Base-by-base conservation (phyloP, 2,888 invertebrate genomes). In the Diadromus collaris region DNA sequence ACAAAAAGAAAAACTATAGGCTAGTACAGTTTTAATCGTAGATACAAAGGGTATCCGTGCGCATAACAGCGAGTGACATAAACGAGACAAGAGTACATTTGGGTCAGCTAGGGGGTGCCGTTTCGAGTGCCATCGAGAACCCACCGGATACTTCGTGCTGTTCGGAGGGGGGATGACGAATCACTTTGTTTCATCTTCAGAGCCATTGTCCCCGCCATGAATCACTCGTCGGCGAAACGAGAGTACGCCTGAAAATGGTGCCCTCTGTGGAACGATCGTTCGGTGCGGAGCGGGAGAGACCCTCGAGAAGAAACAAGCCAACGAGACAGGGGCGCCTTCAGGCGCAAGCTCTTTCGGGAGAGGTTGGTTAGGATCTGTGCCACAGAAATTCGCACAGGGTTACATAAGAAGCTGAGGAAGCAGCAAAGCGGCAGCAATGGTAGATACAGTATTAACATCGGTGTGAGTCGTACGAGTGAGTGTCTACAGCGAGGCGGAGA, bases 161-260 rank as follows among this genome's bases (percentile, higher is more conserved):
- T 54, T 54, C 51, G 34, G 38, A 16, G 38, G 34, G 38, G 48
- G 32, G 24, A 34, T 34, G 70, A 38, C 60, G 61, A 61, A 61
- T 71, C 70, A 48, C 60, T 61, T 51, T 71, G 48, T 61, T 56
- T 38, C 70, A 61, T 71, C 48, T 34, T 38, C 48, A 61, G 38
- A 44, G 61, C 48, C 70, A 71, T 61, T 71, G 60, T 71, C 46
- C 61, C 27, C 34, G 24, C 67, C 54, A 67, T 67, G 67, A 67
- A 67, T 67, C 67, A 67, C 54, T 67, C 38, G 60, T 71, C 61
- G 61, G 13, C n/a, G 16, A 32, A n/a, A 48, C 27, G 44, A 3
- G 44, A 3, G 56, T 69, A 13, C 27, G 24, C 48, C 60, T 71
- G 61, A 27, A 71, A 71, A 61, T 61, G 70, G 70, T 61, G 51